Base-by-base conservation (phyloP, 2,797 vertebrate genomes). In the Gila robusta region DNA sequence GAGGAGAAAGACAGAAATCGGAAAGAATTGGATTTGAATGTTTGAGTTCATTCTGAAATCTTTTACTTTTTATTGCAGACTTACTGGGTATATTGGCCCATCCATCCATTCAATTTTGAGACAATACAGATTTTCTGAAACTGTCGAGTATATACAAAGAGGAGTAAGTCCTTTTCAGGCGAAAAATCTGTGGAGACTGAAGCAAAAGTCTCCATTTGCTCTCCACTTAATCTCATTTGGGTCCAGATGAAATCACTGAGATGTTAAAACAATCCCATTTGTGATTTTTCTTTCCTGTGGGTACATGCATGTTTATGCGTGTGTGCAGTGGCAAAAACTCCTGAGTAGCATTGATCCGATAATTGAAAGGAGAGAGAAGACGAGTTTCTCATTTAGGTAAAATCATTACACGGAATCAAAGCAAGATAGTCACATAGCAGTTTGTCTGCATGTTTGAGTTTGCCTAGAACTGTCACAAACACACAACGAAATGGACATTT, bases 381-480 rank as follows among this genome's bases (percentile, higher is more conserved):
- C 86, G 91, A 89, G 90, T 91, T 89, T 92, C 92, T 93, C 92
- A 91, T 93, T 93, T 90, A 89, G 89, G 89, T 92, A 91, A 93
- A 93, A 92, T 93, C 92, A 88, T 93, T 94, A 91, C 62, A 70
- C 12, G 35, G 8, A 69, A 70, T 54, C 41, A 49, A 67, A 69
- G 39, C 10, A 11, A 79, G 9, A 66, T 14, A 19, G 59, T 35
- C 21, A 70, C 79, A 52, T 70, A 37, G 44, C 47, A 70, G 32
- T 39, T 49, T 17, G 26, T 23, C 62, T 26, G 21, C 4, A 5
- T 69, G 32, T 54, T 70, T 39, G 7, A 39, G 47, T 69, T 70
- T 23, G 21, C 14, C 19, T 35, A 9, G 26, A 69, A 16, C 66
- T 81, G 28, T 67, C 32, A 52, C 23, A 37, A 64, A 79, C 26